A percentile compares a stretch with the other conserved stretches of the same genome.
These are phyloP conservation scores for Anas bernieri DNA, from an alignment of 2,797 vertebrate species.

Conservation along the genomic window DNA sequence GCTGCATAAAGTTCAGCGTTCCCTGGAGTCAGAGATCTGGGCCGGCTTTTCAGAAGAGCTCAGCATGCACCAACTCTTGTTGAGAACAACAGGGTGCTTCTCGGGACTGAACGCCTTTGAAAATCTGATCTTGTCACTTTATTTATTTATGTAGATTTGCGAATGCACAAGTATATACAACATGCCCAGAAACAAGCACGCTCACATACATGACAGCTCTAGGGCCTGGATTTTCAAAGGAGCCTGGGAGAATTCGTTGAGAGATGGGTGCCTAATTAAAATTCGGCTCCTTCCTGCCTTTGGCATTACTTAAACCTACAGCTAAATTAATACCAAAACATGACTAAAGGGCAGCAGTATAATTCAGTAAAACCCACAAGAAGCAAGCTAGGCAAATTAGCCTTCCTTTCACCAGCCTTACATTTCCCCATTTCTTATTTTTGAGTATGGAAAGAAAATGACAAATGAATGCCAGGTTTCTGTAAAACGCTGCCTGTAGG, in stretches of 20 bases:
- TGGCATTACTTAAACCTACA: conserved; percentile 49
- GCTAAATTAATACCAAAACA: conserved; percentile 57
- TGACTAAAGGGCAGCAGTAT: conserved; percentile 39
- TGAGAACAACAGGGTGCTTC: not conserved
- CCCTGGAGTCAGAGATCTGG: not conserved
- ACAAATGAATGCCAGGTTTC: not conserved
- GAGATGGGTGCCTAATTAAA: conserved; percentile 63
- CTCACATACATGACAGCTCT: conserved; percentile 18
- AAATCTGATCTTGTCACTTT: conserved; percentile 45
- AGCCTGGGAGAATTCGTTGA: not conserved
- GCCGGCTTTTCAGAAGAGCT: conserved; percentile 27
- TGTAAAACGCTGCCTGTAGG: not conserved
- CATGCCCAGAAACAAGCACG: not conserved
- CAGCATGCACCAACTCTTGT: not conserved
- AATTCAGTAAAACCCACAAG: conserved; percentile 53
- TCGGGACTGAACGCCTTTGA: not conserved
- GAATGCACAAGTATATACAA: conserved; percentile 15
- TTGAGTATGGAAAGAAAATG: not conserved
- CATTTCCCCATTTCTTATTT: conserved; percentile 9
- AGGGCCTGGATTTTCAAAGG: conserved; percentile 38
- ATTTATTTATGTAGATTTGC: conserved; percentile 64
- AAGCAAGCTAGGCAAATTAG: conserved; percentile 30
- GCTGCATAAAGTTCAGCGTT: not conserved
- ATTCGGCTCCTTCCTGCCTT: conserved; percentile 39
- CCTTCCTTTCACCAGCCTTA: conserved; percentile 26